These are phyloP conservation scores for Morpho achilles DNA, from an alignment of 2,888 invertebrate species.

Conservation along the genomic window DNA sequence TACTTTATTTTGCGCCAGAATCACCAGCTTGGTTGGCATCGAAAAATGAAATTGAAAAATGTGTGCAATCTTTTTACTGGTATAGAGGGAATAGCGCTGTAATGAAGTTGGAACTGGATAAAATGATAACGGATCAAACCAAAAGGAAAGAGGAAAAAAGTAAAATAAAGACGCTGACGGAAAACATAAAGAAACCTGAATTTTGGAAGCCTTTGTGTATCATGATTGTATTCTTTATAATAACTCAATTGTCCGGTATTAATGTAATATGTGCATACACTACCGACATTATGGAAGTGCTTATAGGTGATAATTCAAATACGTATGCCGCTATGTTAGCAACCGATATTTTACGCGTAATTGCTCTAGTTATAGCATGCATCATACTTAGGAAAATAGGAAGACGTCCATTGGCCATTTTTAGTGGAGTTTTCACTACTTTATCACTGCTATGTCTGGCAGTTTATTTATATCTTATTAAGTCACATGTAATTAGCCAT, in stretches of 20 bases:
- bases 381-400: conserved; percentile 79
- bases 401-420: conserved; percentile 81
- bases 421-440: conserved; percentile 81
- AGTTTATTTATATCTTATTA: conserved; percentile 60
- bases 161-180: conserved; percentile 52
- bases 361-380: conserved; percentile 80
- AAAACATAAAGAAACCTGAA: conserved; percentile 71
- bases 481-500: conserved; percentile 40
- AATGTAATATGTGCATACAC: conserved; percentile 86
- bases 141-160: conserved; percentile 49
- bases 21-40: conserved; percentile 84
- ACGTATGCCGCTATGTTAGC: conserved; percentile 82
- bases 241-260: conserved; percentile 84
- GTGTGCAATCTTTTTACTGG: conserved; percentile 79
- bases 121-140: conserved; percentile 62
- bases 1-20: conserved; percentile 81
- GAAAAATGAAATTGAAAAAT: conserved; percentile 77
- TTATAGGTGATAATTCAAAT: conserved; percentile 72
- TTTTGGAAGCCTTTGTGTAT: conserved; percentile 81
- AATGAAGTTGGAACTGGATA: conserved; percentile 70
- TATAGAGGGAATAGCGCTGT: conserved; percentile 75
- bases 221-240: conserved; percentile 81
- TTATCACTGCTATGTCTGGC: conserved; percentile 78
- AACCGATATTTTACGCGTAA: conserved; percentile 81
- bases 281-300: conserved; percentile 80